These are phyloP conservation scores for Hippocampus zosterae DNA, from an alignment of 2,113 vertebrate genomes.

Conservation along the genomic window DNA sequence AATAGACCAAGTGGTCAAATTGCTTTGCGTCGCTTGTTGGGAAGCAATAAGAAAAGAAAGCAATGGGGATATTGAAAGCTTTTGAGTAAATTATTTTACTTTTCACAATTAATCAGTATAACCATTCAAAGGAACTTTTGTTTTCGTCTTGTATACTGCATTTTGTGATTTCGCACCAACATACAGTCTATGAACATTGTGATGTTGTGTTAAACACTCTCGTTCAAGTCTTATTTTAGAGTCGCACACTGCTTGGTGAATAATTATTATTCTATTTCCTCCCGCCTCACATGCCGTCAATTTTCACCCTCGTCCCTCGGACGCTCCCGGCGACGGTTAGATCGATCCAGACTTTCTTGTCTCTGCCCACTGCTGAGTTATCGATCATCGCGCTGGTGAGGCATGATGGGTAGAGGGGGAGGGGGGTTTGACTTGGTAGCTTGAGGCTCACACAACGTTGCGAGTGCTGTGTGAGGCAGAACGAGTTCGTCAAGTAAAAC, in stretches of 20 bases:
- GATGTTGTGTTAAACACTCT: no score
- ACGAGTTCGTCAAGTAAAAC: not conserved
- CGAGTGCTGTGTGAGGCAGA: not conserved
- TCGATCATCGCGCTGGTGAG: conserved; percentile 43
- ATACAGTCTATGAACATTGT: no score
- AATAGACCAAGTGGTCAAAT: conserved; percentile 32
- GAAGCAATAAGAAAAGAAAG: no score
- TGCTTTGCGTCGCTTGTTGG: not conserved
- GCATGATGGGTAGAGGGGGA: conserved; percentile 9
- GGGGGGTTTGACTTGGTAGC: conserved; percentile 1
- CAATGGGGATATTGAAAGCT: no score
- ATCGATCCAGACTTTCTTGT: conserved; percentile 48
- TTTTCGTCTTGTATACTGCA: not conserved
- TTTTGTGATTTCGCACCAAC: not conserved
- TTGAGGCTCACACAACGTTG: not conserved
- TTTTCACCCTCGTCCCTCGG: conserved; percentile 6
- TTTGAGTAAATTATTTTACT: no score
- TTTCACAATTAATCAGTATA: no score
- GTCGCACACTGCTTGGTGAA: not conserved
- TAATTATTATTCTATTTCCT: conserved; percentile 4
- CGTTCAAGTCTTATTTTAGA: not conserved
- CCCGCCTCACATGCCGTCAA: not conserved
- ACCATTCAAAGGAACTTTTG: no score
- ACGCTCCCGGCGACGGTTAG: conserved; percentile 40
- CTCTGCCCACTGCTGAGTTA: conserved; percentile 31